Conservation (phyloP, 2,888 invertebrate species). For the Allygus modestus region DNA sequence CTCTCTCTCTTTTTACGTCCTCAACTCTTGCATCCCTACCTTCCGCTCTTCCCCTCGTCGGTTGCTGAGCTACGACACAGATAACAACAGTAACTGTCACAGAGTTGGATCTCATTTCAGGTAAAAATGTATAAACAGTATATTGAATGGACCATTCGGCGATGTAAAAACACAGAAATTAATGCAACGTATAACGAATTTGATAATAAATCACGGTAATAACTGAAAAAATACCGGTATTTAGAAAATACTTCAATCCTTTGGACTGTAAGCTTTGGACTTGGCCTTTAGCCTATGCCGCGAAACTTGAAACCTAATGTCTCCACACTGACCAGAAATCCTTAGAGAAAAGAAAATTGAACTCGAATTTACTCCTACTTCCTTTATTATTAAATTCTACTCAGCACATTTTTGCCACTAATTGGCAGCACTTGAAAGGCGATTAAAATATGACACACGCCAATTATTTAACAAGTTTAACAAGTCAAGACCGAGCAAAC, state of each 20-base stretch:
- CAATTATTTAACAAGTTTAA: constrained; percentile 30
- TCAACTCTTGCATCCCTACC: constrained; percentile 9
- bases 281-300: too few species aligned
- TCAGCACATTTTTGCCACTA: background rate
- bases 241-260: too few species aligned
- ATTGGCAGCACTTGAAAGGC: constrained; percentile 25
- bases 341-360: background rate
- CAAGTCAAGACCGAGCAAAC: constrained; percentile 17
- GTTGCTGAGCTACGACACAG: background rate
- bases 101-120: too few species aligned
- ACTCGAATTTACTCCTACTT: background rate
- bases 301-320: background rate
- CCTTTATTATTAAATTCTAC: constrained; percentile 4
- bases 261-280: too few species aligned
- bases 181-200: too few species aligned
- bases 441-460: constrained; percentile 29
- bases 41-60: background rate
- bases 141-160: too few species aligned
- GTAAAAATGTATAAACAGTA: too few species aligned
- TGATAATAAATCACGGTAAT: too few species aligned
- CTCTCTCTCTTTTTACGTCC: constrained; percentile 53
- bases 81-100: background rate
- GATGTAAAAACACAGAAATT: too few species aligned
- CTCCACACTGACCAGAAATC: background rate
- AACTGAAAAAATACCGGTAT: too few species aligned